phyloP scores from a whole-genome alignment of 2,888 invertebrate species.

The Stenchaetothrips biformis region DNA sequence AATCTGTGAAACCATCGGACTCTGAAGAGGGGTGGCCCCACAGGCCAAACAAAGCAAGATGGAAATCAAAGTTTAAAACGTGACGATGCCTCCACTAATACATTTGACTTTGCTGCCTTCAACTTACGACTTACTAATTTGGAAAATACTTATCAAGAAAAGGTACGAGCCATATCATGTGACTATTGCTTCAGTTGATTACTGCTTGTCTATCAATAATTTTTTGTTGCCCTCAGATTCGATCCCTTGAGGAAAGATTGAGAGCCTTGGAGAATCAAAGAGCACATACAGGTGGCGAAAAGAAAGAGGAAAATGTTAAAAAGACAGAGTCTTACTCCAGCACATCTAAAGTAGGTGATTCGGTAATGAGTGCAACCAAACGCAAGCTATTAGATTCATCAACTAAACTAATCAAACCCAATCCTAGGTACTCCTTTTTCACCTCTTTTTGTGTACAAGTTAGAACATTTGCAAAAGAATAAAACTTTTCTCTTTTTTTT shows the following conservation, averaged over 20 bases:
- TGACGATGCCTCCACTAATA: not conserved
- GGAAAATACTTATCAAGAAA: constrained; percentile 17
- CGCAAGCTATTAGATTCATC: not conserved
- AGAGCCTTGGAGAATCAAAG: not conserved
- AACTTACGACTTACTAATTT: not conserved
- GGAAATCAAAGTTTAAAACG: not conserved
- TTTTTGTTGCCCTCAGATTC: not conserved
- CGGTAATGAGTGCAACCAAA: not conserved
- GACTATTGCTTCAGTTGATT: not conserved
- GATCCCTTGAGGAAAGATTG: not conserved
- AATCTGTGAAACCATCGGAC: not conserved
- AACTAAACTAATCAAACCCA: not conserved
- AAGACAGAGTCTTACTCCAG: not conserved
- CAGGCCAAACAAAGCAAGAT: not conserved
- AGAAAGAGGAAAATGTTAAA: not conserved
- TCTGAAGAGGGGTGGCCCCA: not conserved
- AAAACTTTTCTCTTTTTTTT: not conserved
- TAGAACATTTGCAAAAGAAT: not conserved
- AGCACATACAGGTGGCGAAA: not conserved
- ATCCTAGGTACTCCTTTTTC: not conserved
- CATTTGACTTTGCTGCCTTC: constrained; percentile 10
- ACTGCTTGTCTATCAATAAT: not conserved
- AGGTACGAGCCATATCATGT: not conserved
- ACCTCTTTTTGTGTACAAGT: not conserved
- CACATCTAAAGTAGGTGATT: not conserved